Percentiles rank a stretch among this genome's conserved stretches.
These are phyloP conservation scores for Neomonachus schauinslandi DNA, from an alignment of 2,113 vertebrate species.

Conservation along the genomic window DNA sequence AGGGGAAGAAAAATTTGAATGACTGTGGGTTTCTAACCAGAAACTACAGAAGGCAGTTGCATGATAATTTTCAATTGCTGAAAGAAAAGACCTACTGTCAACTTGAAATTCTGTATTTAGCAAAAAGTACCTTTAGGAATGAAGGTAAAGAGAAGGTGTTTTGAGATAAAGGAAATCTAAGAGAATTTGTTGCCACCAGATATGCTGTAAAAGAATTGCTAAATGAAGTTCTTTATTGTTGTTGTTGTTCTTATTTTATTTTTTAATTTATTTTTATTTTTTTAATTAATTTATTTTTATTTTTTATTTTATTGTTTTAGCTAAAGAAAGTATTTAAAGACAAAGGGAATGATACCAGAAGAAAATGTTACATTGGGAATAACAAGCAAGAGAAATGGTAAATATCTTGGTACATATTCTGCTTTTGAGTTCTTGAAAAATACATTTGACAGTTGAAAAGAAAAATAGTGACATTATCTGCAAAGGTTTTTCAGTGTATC, in stretches of 20 bases:
- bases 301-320: neutral
- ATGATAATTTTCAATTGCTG: neutral
- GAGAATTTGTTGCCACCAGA: neutral
- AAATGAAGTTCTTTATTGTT: neutral
- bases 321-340: neutral
- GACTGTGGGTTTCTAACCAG: neutral
- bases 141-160: neutral
- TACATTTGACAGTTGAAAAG: neutral
- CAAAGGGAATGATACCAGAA: neutral
- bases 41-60: neutral
- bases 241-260: neutral
- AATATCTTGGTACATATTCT: neutral
- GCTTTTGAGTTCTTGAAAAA: neutral
- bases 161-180: neutral
- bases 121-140: neutral
- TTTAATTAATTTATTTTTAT: neutral
- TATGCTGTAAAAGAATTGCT: neutral
- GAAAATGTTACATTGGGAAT: neutral
- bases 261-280: neutral
- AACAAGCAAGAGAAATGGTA: neutral
- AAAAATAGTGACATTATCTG: neutral
- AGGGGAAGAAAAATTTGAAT: neutral
- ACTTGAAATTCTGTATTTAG: neutral
- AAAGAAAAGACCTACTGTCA: neutral
- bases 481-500: too few relatives aligned